Evolutionary conservation across 2,888 invertebrate species (phyloP).

Genomic region (Lasioglossum zephyrum): DNA sequence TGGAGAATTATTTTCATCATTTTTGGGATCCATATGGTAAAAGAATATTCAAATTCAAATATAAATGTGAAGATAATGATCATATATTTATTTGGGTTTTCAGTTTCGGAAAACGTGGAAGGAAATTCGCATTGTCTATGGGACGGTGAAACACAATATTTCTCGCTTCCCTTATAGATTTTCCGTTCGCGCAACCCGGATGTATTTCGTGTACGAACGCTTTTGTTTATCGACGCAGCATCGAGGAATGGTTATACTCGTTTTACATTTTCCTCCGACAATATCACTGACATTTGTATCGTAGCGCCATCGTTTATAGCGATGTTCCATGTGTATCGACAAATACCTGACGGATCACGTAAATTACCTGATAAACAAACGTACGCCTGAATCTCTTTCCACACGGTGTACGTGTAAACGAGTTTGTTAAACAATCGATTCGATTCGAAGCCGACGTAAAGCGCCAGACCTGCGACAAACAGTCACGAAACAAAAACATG

Average conservation of each 20-base stretch:
- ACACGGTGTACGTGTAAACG: not conserved
- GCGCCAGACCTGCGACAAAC: not conserved
- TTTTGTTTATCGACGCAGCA: not conserved
- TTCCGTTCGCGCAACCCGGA: not conserved
- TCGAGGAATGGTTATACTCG: conserved; percentile 1
- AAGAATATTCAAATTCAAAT: no score
- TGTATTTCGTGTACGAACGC: not conserved
- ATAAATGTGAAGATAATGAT: no score
- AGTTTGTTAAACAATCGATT: not conserved
- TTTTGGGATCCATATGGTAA: no score
- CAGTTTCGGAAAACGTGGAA: not conserved
- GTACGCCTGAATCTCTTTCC: not conserved
- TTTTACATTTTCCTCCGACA: conserved; percentile 38
- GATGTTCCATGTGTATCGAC: conserved; percentile 29
- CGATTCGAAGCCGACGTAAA: not conserved
- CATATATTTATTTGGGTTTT: not conserved
- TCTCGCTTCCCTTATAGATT: not conserved
- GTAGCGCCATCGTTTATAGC: conserved; percentile 41
- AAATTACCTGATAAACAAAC: conserved; percentile 22
- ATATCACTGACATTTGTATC: conserved; percentile 33
- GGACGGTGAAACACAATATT: not conserved
- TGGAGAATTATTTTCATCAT: no score
- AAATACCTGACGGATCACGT: conserved; percentile 31
- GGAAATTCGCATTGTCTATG: not conserved
- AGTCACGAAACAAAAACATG: not conserved